Evolutionary conservation across 1,140 invertebrate species (phyloP), one percentile per base, ranked within the genome.

Genomic region (Cephus cinctus): DNA sequence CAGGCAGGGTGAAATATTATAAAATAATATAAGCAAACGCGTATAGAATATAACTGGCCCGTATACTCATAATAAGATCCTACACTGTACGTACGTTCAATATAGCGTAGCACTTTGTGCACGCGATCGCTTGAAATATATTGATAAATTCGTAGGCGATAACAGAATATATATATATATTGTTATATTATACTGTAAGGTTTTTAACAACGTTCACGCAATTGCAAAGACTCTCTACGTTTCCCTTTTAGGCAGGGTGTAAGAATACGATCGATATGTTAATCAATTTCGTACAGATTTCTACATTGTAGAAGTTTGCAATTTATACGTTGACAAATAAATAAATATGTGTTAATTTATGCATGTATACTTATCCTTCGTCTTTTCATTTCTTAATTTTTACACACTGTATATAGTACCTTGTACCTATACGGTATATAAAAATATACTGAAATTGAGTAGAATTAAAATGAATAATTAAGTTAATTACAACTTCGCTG

Each of bases 191-290:
- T 31, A 22, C 14, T 43, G 14, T 42, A 48, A 35, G 14, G 21
- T 35, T 8, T 43, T 22, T 47, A 11, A 9, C 12, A 14, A 5
- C 18, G 56, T 59, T 63, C 39, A 49, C 54, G 53, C 52, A 53
- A 63, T 65, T 65, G 58, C 56, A 63, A n/a, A 6, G 63, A 67
- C 63, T 63, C 64, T 67, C 64, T 67, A 67, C 60, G 60, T 22
- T 39, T 67, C 64, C 64, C 64, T 67, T 65, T 67, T 16, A 64
- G 38, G 64, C 63, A 67, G 64, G 64, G 64, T 67, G 50, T 25
- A 58, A 67, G 43, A 59, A 27, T 41, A 21, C 52, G 38, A 34
- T 9, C 2, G 23, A 8, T 21, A 50, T 44, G 9, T 32, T 61
- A 57, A 46, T 59, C 27, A 44, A 54, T 43, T 42, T 53, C 42